A percentile compares a stretch with the other conserved stretches of the same genome.
These are phyloP conservation scores for Dendrolimus houi DNA, from an alignment of 2,888 invertebrate genomes.

Conservation along the genomic window DNA sequence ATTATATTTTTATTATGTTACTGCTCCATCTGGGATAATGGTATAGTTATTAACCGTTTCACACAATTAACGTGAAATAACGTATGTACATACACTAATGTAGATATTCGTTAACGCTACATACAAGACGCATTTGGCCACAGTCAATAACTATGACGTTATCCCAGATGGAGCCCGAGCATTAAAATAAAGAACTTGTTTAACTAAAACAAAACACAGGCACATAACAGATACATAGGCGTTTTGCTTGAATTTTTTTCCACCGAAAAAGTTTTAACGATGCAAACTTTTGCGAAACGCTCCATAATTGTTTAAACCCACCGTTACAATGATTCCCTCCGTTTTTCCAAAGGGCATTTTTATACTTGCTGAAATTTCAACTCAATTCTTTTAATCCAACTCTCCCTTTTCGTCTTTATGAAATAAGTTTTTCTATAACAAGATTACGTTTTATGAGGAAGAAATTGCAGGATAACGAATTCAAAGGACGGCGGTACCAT, in stretches of 20 bases:
- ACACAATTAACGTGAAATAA: too few species aligned
- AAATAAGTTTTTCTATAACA: constrained; percentile 70
- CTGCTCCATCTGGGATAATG: too few species aligned
- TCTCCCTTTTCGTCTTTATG: constrained; percentile 48
- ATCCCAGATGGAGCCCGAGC: too few species aligned
- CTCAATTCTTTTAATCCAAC: constrained; percentile 50
- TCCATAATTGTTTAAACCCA: constrained; percentile 42
- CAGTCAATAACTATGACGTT: too few species aligned
- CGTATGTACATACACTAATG: too few species aligned
- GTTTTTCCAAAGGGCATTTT: constrained; percentile 51
- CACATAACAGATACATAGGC: too few species aligned
- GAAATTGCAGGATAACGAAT: constrained; percentile 68
- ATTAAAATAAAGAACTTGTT: too few species aligned
- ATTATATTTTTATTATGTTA: too few species aligned
- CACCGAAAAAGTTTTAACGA: constrained; percentile 5
- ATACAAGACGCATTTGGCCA: too few species aligned
- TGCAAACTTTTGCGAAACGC: constrained; percentile 9
- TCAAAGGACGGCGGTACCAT: constrained; percentile 23
- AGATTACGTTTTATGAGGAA: constrained; percentile 67
- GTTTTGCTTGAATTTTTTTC: neutral
- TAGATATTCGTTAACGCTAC: too few species aligned
- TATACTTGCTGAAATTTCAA: constrained; percentile 22
- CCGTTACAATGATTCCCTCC: constrained; percentile 38
- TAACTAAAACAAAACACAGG: too few species aligned
- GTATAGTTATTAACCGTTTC: too few species aligned